Base-by-base conservation (phyloP, 2,113 vertebrate species). In the Cheirogaleus medius region DNA sequence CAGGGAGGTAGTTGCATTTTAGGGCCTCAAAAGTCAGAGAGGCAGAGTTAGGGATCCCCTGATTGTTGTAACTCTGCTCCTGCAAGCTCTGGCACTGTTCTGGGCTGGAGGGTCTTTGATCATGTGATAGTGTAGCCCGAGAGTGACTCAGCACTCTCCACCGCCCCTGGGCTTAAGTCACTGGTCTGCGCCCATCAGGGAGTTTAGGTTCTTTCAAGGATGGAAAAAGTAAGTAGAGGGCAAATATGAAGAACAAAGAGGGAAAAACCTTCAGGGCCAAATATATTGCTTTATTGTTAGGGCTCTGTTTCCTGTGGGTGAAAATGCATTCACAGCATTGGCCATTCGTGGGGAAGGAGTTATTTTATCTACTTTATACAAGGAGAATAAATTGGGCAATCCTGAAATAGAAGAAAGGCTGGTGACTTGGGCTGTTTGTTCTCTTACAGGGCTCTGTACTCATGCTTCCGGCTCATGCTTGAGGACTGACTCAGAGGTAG, bases 171-270 rank as follows among this genome's bases (percentile, higher is more conserved):
- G 64, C 73, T 84, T 78, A 84, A 85, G 20, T 92, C 78, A 83
- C 27, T 63, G 66, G 42, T 68, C 66, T 94, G 69, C 1, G 54
- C 42, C 15, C 74, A 73, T 37, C 10, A 17, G 23, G 34, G 8
- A 18, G 32, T 34, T 58, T 74, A 68, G 10, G 20, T n/a, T 90
- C 58, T 52, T 88, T 27, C 17, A 77, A 71, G 85, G 83, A 23
- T 69, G 29, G 32, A 80, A 94, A 94, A 66, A 60, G 8, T 44
- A 63, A 54, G 8, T 34, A 73, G 34, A 93, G n/a, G 63, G 44
- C 78, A 90, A 54, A 95, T 88, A 69, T 91, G 44, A 93, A 87
- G 90, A 96, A 78, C 4, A 58, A 93, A 76, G 60, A 71, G 74
- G n/a, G 29, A 68, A 78, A 64, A 54, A 56, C 37, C 27, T 69